Conservation (phyloP, 2,888 invertebrate species). For the Cryptocheilus praepositus region DNA sequence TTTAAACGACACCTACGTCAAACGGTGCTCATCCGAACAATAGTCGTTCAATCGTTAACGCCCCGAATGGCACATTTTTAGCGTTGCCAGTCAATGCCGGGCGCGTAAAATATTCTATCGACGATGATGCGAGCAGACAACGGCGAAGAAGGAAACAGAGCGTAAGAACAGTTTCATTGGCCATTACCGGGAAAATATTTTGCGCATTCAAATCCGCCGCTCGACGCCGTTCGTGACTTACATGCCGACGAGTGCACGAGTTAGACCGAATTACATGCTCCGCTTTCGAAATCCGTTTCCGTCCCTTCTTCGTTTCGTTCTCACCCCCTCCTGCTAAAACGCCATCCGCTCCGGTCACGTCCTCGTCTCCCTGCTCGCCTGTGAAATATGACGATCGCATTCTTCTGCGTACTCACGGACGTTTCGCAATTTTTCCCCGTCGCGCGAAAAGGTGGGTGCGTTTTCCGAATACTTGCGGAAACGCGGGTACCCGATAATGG, state of each 20-base stretch:
- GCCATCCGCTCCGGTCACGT: slow-evolving; percentile 22
- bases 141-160: no score
- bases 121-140: no score
- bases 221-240: slow-evolving; percentile 4
- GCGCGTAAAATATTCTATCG: no score
- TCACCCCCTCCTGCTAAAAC: neutral
- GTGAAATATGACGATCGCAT: slow-evolving; percentile 41
- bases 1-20: no score
- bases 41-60: no score
- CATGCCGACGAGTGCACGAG: neutral
- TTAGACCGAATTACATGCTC: slow-evolving; percentile 15
- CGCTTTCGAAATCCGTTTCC: slow-evolving; percentile 16
- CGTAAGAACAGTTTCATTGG: no score
- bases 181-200: slow-evolving; percentile 3
- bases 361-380: slow-evolving; percentile 25
- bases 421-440: slow-evolving; percentile 28
- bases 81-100: no score
- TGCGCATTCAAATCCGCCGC: slow-evolving; percentile 12
- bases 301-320: neutral
- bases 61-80: no score
- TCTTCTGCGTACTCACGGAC: slow-evolving; percentile 28
- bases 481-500: slow-evolving; percentile 12
- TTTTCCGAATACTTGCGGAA: slow-evolving; percentile 22
- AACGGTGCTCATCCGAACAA: no score
- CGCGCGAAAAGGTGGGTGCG: slow-evolving; percentile 14